These are phyloP conservation scores for Struthidea cinerea DNA, from an alignment of 2,113 vertebrate species.

Conservation along the genomic window DNA sequence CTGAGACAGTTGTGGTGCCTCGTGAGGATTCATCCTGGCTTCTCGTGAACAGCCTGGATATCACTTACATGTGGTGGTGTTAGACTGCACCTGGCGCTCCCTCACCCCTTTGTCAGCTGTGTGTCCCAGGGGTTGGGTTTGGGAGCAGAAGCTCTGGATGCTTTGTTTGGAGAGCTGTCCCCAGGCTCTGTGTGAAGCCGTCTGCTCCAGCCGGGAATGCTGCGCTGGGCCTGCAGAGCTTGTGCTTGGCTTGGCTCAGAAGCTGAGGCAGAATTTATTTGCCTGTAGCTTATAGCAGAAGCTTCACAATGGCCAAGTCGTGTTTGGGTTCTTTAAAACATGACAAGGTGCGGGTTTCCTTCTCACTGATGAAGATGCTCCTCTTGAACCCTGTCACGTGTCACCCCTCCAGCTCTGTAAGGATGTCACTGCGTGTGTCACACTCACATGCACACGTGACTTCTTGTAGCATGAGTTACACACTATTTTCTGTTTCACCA, in stretches of 20 bases:
- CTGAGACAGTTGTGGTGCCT: neutral
- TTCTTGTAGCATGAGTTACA: neutral
- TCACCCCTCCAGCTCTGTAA: neutral
- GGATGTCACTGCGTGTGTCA: accelerated
- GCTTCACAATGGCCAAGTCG: neutral
- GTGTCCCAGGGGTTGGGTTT: neutral
- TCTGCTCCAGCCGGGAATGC: neutral
- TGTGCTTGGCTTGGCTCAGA: neutral
- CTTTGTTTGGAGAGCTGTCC: neutral
- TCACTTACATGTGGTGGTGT: neutral
- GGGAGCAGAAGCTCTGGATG: neutral
- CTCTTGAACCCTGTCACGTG: neutral
- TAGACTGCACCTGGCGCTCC: neutral
- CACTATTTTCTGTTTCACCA: neutral
- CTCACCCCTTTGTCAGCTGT: neutral
- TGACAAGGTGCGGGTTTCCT: neutral
- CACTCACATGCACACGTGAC: accelerated
- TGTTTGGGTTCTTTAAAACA: neutral
- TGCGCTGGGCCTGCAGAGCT: neutral
- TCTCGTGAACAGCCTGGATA: neutral
- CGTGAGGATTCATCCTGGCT: neutral
- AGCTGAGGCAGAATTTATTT: neutral
- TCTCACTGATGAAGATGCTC: neutral
- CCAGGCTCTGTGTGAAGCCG: accelerated
- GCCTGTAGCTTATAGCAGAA: neutral